These are phyloP conservation scores for Apotomis capreana DNA, from an alignment of 2,888 invertebrate genomes.

Conservation along the genomic window DNA sequence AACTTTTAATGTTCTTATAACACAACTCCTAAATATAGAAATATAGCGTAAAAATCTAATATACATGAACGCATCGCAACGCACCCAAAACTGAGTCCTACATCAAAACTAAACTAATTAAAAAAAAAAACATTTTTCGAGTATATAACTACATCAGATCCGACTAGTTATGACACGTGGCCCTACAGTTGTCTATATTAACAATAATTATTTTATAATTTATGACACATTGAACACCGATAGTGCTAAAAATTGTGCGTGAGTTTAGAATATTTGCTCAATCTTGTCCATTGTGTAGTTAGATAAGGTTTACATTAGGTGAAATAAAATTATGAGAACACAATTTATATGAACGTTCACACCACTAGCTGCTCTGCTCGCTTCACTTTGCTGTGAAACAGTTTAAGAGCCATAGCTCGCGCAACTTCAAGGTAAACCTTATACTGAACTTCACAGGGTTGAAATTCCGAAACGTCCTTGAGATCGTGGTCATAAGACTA, in stretches of 20 bases:
- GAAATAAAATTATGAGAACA: conserved; percentile 29
- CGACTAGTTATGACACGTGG: conserved; percentile 35
- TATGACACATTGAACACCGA: conserved; percentile 48
- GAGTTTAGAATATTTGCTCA: conserved; percentile 50
- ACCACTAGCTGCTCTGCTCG: no score
- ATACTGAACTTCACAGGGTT: conserved; percentile 24
- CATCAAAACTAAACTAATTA: conserved; percentile 43
- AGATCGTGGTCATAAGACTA: conserved; percentile 49
- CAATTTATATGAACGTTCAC: background rate
- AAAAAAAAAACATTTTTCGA: conserved; percentile 41
- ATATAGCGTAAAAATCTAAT: conserved; percentile 70
- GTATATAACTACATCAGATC: conserved; percentile 18
- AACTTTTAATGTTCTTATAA: conserved; percentile 40
- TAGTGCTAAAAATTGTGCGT: conserved; percentile 56
- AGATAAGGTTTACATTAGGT: conserved; percentile 24
- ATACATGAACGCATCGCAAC: conserved; percentile 80
- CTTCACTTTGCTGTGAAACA: background rate
- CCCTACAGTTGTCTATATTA: conserved; percentile 36
- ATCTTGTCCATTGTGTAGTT: conserved; percentile 28
- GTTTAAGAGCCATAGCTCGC: background rate
- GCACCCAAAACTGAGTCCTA: conserved; percentile 68
- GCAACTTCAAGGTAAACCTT: conserved; percentile 23
- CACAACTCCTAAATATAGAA: conserved; percentile 49
- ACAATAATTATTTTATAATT: conserved; percentile 41
- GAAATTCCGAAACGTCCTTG: conserved; percentile 44